Percentiles rank a stretch among this genome's conserved stretches.
Evolutionary conservation across 2,888 invertebrate species (phyloP).

Genomic region (Hoplodrina blanda): DNA sequence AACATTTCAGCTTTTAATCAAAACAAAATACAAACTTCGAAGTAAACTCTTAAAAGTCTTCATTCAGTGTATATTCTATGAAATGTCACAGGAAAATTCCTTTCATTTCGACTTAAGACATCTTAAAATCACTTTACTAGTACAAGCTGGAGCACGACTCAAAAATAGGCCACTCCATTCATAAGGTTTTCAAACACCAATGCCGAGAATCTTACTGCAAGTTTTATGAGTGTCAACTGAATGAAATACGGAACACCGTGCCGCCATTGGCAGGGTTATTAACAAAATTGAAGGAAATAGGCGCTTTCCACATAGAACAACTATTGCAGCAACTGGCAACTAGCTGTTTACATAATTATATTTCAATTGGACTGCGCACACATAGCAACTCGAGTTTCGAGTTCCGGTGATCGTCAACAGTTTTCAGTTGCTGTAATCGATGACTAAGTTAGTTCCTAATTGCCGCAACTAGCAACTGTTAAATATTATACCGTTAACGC

Average conservation of each 20-base stretch:
- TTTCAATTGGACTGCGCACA: too few relatives aligned
- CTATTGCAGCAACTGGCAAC: too few relatives aligned
- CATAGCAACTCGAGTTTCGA: too few relatives aligned
- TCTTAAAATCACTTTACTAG: slow-evolving; percentile 41
- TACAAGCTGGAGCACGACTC: slow-evolving; percentile 11
- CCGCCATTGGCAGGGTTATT: neutral
- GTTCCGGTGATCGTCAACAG: too few relatives aligned
- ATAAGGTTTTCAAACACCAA: slow-evolving; percentile 43
- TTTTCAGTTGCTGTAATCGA: too few relatives aligned
- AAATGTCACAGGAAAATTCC: slow-evolving; percentile 12
- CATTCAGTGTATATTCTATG: slow-evolving; percentile 4
- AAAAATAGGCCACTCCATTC: slow-evolving; percentile 53
- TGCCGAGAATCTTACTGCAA: slow-evolving; percentile 31
- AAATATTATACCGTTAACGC: too few relatives aligned
- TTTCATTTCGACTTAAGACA: slow-evolving; percentile 33
- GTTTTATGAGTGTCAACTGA: slow-evolving; percentile 41
- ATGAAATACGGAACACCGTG: slow-evolving; percentile 10
- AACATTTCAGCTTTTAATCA: neutral
- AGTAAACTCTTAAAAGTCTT: slow-evolving; percentile 14
- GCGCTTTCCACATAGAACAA: too few relatives aligned
- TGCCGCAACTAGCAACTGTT: too few relatives aligned
- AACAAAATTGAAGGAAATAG: neutral
- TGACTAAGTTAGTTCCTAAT: too few relatives aligned
- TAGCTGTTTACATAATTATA: too few relatives aligned
- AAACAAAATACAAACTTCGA: neutral